Percentiles rank a stretch among this genome's conserved stretches.
phyloP scores from a whole-genome alignment of 2,797 vertebrate genomes.

The Cephalopachus bancanus region DNA sequence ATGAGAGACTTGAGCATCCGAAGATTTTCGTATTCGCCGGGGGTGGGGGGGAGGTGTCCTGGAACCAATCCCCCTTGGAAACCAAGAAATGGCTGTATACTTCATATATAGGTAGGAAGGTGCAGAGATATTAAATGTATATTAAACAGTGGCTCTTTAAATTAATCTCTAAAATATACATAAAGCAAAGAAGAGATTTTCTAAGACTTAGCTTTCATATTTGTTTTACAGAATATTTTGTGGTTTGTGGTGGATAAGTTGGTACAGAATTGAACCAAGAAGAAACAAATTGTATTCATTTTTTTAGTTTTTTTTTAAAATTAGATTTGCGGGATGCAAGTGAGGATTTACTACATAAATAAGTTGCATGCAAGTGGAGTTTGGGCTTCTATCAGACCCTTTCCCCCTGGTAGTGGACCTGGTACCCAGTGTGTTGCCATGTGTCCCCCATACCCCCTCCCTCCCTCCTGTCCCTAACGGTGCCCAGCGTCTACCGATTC shows the following conservation, averaged over 20 bases:
- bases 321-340: no score
- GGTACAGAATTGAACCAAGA: not conserved
- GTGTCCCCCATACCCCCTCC: no score
- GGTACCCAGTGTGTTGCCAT: no score
- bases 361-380: no score
- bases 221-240: not conserved
- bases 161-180: not conserved
- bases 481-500: no score
- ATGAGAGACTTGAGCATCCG: not conserved
- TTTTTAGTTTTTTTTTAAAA: no score
- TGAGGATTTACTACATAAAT: no score
- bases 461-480: no score
- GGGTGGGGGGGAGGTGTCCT: not conserved
- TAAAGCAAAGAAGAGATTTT: not conserved
- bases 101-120: not conserved
- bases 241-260: not conserved
- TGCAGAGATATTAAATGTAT: not conserved
- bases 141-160: not conserved
- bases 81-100: not conserved
- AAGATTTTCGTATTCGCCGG: not conserved
- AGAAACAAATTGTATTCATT: no score
- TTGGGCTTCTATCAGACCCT: no score
- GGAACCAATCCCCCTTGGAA: not conserved
- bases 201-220: not conserved
- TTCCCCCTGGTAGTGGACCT: no score